Evolutionary conservation across 2,888 invertebrate species (phyloP).

Genomic region (Candidula unifasciata): DNA sequence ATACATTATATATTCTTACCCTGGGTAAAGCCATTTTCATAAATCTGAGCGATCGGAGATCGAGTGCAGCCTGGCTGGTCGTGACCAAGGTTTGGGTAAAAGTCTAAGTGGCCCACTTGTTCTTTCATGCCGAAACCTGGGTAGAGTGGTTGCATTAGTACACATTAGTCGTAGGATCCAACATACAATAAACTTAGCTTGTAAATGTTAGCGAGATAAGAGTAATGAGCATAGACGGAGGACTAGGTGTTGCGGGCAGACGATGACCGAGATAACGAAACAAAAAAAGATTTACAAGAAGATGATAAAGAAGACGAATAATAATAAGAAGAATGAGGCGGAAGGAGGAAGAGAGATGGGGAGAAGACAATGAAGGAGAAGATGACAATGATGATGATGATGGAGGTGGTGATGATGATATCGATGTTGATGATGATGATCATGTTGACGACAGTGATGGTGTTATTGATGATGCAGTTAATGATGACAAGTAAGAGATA

Average conservation of each 20-base stretch:
- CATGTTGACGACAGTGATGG: too few species aligned
- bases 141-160: background rate
- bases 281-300: background rate
- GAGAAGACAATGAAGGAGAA: too few species aligned
- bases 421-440: too few species aligned
- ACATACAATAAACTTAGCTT: too few species aligned
- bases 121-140: slow-evolving; percentile 68
- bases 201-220: background rate
- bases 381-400: too few species aligned
- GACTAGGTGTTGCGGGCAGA: background rate
- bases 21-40: slow-evolving; percentile 14
- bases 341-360: background rate
- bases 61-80: slow-evolving; percentile 67
- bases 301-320: background rate
- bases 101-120: slow-evolving; percentile 66
- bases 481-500: too few species aligned
- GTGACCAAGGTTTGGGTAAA: slow-evolving; percentile 69
- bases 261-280: background rate
- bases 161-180: too few species aligned
- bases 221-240: background rate
- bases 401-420: too few species aligned
- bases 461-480: too few species aligned
- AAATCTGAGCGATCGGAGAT: slow-evolving; percentile 51
- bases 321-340: too few species aligned
- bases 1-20: too few species aligned